Base-by-base conservation (phyloP, 2,888 invertebrate species). In the Trissolcus japonicus region DNA sequence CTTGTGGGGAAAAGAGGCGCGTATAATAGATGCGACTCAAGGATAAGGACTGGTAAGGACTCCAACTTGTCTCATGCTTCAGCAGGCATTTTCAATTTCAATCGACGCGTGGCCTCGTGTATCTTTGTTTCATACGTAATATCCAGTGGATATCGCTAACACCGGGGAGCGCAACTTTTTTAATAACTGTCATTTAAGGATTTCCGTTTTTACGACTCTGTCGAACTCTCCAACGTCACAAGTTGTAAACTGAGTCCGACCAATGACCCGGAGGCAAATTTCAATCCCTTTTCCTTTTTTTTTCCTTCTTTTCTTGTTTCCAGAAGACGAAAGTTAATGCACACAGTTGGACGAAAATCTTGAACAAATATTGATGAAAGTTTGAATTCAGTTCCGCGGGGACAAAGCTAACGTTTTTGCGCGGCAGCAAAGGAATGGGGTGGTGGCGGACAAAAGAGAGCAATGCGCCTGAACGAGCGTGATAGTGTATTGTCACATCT, bases 401-500 rank as follows among this genome's bases (percentile, higher is more conserved):
- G 63, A 73, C 66, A 80, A 80, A 78, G 78, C 73, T 80, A 78
- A 78, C 80, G 77, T 82, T 81, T 82, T 80, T 80, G 80, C 35
- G 35, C 81, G 80, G 81, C 80, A 79, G 79, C 75, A 76, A 72
- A 68, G 73, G 72, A 72, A 77, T 60, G 17, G 76, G 76, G 82
- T 80, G 79, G 72, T 35, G 35, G 54, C 76, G 84, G 83, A 86
- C 83, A 89, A 88, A 89, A 89, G 88, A 88, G 88, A 87, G 89
- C 89, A 89, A 87, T 85, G 85, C 82, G 83, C 84, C 82, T 83
- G 81, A 83, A 85, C 82, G 82, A 83, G 83, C 82, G 83, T 85
- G 85, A 86, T 84, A 86, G 84, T 84, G 85, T 86, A 86, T 86
- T 86, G 86, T 86, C 85, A 83, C 84, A 85, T 84, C 84, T 82